Base-by-base conservation (phyloP, 2,797 vertebrate genomes). In the Furcifer pardalis region DNA sequence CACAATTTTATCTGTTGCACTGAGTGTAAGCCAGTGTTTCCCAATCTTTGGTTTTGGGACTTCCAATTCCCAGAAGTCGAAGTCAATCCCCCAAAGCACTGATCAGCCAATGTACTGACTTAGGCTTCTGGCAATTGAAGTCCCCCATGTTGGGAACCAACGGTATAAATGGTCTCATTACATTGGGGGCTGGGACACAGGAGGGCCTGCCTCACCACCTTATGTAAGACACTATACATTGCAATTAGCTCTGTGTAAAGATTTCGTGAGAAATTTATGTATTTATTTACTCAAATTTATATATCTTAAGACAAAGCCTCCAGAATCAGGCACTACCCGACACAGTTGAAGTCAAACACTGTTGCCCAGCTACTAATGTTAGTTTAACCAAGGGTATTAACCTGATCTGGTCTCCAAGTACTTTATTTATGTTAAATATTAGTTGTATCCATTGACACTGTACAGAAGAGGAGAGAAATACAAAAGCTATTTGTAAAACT, bases 391-490 rank as follows among this genome's bases (percentile, higher is more conserved):
- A 71, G 27, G 23, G 32, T 49, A 79, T 66, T 79, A 46, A 56
- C 65, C 40, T 32, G n/a, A 15, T 19, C 25, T 30, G 65, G 69
- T 81, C 25, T 68, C 49, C 66, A 59, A 81, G 15, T 40, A 56
- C 8, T 59, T 81, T 81, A 71, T 81, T 81, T 46, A 62, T 56
- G 35, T 35, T 74, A 73, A 60, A 46, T 63, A 63, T 59, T 74
- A 15, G 32, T 72, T 79, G 44, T 32, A n/a, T 35, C 25, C 76
- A 40, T 40, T 71, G 68, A n/a, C 49, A 68, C 52, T 68, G 63
- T 15, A 32, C 19, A 15, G 60, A 27, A 23, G 62, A 30, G 21
- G n/a, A 3, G 27, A 3, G 35, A 46, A 63, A 25, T 13, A 73
- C 32, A 68, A 27, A 21, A 35, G 32, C 6, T 10, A 52, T 60